Evolutionary conservation across 2,888 invertebrate species (phyloP).

Genomic region (Ichneumoninae sp.): DNA sequence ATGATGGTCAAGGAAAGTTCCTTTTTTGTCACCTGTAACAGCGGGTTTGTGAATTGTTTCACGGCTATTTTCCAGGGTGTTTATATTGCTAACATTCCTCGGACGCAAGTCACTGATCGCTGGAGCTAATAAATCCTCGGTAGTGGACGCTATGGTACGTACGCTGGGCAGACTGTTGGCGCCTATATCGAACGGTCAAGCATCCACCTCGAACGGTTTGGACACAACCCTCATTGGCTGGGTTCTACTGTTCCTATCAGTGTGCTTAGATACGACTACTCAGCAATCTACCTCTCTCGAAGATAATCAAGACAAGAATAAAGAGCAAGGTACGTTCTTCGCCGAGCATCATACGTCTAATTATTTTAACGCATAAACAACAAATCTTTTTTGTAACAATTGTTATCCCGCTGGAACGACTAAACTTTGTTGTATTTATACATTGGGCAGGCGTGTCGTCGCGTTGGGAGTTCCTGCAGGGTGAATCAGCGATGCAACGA

Average conservation of each 20-base stretch:
- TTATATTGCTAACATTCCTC: conserved; percentile 94
- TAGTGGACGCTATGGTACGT: conserved; percentile 88
- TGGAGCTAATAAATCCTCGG: conserved; percentile 86
- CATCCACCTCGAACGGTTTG: conserved; percentile 74
- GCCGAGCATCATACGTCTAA: conserved; percentile 1
- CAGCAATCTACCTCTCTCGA: conserved; percentile 75
- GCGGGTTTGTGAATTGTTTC: conserved; percentile 48
- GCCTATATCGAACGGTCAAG: conserved; percentile 83
- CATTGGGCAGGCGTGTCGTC: conserved; percentile 81
- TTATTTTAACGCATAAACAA: neutral
- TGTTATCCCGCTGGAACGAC: neutral
- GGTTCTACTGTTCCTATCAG: conserved; percentile 90
- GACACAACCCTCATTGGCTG: conserved; percentile 87
- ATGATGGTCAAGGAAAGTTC: neutral
- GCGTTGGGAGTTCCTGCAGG: conserved; percentile 96
- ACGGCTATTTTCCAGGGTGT: conserved; percentile 87
- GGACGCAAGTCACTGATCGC: conserved; percentile 89
- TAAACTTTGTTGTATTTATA: conserved; percentile 54
- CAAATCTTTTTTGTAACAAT: neutral
- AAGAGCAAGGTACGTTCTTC: conserved; percentile 78
- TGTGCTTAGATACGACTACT: conserved; percentile 87
- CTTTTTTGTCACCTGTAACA: neutral
- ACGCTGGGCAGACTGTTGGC: conserved; percentile 87
- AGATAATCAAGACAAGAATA: conserved; percentile 81
- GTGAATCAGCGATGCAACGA: conserved; percentile 88